These are phyloP conservation scores for Phalacrocorax aristotelis DNA, from an alignment of 2,113 vertebrate species.

Conservation along the genomic window DNA sequence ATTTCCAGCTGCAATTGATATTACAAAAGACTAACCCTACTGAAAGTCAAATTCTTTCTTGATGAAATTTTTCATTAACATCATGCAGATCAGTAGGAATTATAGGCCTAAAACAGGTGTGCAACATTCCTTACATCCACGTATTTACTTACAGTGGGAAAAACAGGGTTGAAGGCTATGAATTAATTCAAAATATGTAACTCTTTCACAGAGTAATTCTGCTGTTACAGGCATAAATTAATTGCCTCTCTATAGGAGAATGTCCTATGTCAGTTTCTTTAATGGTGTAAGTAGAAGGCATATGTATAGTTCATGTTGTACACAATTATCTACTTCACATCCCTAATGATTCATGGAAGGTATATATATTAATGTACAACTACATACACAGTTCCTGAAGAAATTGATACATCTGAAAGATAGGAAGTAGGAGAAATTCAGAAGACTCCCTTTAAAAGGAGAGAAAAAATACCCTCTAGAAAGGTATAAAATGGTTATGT, in stretches of 20 bases:
- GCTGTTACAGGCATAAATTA: not conserved
- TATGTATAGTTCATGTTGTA: not conserved
- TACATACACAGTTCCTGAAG: not conserved
- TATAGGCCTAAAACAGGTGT: not conserved
- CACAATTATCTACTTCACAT: not conserved
- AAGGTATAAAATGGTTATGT: not conserved
- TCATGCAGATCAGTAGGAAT: not conserved
- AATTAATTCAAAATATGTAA: not conserved
- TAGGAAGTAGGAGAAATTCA: not conserved
- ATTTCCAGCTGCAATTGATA: not conserved
- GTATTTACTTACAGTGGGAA: not conserved
- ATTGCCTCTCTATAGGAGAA: not conserved
- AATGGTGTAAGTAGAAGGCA: not conserved
- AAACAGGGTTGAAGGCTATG: not conserved
- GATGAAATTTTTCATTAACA: not conserved
- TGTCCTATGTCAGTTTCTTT: not conserved
- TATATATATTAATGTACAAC: not conserved
- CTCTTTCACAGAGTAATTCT: not conserved
- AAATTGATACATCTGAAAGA: not conserved
- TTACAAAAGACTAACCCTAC: not conserved
- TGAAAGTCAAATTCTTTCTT: not conserved
- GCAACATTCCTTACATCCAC: not conserved
- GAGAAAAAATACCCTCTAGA: not conserved
- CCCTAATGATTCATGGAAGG: rapidly evolving
- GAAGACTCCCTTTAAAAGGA: rapidly evolving